Conservation (phyloP, 2,888 invertebrate species). For the Gerris lacustris region DNA sequence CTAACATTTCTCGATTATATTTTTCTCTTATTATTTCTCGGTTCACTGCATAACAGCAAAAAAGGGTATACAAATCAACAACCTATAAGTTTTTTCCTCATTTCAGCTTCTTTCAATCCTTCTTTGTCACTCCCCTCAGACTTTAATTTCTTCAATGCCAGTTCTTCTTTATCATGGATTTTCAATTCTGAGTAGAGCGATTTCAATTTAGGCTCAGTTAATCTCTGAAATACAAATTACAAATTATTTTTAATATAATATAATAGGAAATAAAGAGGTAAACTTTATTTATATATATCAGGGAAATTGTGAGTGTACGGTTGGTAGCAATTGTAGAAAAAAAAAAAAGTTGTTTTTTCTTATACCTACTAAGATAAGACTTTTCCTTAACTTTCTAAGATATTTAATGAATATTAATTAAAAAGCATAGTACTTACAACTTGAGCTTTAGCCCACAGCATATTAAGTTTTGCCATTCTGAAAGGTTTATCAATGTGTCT, state of each 20-base stretch:
- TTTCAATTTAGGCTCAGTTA: conserved; percentile 71
- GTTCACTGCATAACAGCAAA: too few species aligned
- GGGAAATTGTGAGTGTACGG: too few species aligned
- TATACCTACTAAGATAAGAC: too few species aligned
- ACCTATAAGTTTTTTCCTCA: conserved; percentile 66
- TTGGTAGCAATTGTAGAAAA: too few species aligned
- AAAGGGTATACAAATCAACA: too few species aligned
- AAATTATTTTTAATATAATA: neutral
- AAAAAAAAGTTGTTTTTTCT: too few species aligned
- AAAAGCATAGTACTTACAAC: conserved; percentile 47
- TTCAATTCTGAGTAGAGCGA: conserved; percentile 78
- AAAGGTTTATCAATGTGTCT: conserved; percentile 70
- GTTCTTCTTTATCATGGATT: conserved; percentile 85
- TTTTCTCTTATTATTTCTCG: too few species aligned
- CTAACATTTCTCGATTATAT: too few species aligned
- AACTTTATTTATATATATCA: too few species aligned
- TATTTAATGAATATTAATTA: neutral
- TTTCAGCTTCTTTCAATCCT: conserved; percentile 66
- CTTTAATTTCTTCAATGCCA: conserved; percentile 66
- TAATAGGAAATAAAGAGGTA: too few species aligned
- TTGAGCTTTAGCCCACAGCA: conserved; percentile 81
- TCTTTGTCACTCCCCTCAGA: conserved; percentile 76
- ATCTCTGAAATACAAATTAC: conserved; percentile 45
- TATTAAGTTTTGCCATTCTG: conserved; percentile 78
- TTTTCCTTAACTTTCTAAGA: too few species aligned